Evolutionary conservation across 1,140 invertebrate genomes (phyloP).

Genomic region (Macrosteles quadrilineatus): DNA sequence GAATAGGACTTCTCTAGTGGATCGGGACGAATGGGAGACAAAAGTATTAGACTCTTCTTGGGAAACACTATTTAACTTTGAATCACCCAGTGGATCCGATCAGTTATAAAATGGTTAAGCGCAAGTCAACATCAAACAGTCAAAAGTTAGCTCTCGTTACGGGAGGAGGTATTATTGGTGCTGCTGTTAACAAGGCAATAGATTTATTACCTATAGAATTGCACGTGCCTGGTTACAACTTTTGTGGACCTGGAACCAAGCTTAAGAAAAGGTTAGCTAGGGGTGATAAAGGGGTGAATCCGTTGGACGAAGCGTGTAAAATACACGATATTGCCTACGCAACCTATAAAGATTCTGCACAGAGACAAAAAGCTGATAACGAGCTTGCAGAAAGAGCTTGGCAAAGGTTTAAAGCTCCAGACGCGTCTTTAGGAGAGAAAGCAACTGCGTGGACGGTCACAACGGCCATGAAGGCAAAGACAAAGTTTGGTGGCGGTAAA

Average conservation of each 20-base stretch:
- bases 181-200: constrained; percentile 43
- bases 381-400: constrained; percentile 47
- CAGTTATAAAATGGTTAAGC: neutral
- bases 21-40: neutral
- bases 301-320: constrained; percentile 44
- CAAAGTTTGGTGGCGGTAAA: constrained; percentile 42
- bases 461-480: constrained; percentile 43
- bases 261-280: constrained; percentile 40
- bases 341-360: neutral
- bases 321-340: constrained; percentile 39
- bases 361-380: constrained; percentile 44
- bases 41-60: neutral
- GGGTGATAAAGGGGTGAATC: constrained; percentile 45
- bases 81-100: neutral
- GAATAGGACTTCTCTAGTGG: neutral
- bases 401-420: constrained; percentile 45
- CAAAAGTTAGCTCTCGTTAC: neutral
- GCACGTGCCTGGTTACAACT: constrained; percentile 44
- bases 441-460: constrained; percentile 39
- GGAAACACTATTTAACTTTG: neutral
- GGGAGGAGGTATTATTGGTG: neutral
- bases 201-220: constrained; percentile 39
- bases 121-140: neutral
- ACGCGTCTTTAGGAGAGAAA: constrained; percentile 45
- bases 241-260: constrained; percentile 44